These are phyloP conservation scores for Centropus unirufus DNA, from an alignment of 2,113 vertebrate genomes.

Conservation along the genomic window DNA sequence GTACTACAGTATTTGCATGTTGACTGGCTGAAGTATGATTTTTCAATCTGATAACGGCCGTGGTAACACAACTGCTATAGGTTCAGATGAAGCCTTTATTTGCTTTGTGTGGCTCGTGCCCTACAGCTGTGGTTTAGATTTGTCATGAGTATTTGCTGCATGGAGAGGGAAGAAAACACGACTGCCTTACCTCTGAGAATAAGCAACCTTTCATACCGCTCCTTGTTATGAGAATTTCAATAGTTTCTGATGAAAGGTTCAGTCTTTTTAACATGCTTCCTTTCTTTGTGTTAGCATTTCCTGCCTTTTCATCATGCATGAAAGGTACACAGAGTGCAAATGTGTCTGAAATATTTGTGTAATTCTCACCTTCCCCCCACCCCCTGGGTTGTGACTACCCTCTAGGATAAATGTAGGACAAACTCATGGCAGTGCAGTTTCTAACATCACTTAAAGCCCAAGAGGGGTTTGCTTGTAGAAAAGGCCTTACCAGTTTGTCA, in stretches of 20 bases:
- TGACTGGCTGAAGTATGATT: not conserved
- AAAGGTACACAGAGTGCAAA: constrained; percentile 22
- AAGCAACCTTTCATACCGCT: constrained; percentile 16
- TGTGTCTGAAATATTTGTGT: constrained; percentile 43
- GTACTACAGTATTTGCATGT: not conserved
- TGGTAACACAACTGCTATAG: not conserved
- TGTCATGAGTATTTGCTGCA: constrained; percentile 26
- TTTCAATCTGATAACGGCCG: not conserved
- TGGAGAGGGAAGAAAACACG: constrained; percentile 65
- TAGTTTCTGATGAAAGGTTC: constrained; percentile 58
- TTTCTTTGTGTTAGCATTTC: constrained; percentile 76
- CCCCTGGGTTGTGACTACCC: not conserved
- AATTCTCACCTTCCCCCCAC: not conserved
- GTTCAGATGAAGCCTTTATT: constrained; percentile 52
- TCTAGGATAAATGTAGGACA: not conserved
- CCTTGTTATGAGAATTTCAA: constrained; percentile 63
- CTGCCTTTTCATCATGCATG: constrained; percentile 65
- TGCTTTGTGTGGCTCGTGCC: constrained; percentile 48
- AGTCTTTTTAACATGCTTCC: constrained; percentile 69
- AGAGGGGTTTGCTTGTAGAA: not conserved
- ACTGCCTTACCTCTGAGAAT: constrained; percentile 57
- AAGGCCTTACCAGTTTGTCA: not conserved
- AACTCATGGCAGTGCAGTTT: not conserved
- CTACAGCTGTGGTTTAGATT: constrained; percentile 51
- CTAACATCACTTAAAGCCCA: not conserved